Evolutionary conservation across 2,888 invertebrate genomes (phyloP), one percentile per base, ranked within the genome.

Genomic region (Coelopa pilipes): DNA sequence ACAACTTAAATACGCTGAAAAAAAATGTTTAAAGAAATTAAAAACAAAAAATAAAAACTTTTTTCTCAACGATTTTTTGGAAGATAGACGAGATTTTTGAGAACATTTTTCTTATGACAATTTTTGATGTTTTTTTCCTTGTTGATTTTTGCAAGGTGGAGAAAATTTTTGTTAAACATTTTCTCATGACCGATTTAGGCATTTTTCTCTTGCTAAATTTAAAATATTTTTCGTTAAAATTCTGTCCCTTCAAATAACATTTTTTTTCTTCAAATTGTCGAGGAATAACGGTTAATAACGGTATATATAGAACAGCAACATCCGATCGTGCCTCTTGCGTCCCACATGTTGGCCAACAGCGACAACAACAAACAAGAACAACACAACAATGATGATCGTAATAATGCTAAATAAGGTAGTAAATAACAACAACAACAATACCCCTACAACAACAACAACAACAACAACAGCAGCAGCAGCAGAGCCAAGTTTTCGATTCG

Each of bases 21-120:
- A 62, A 62, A 62, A 45, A 3, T 60, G 10, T 60, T 21, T 60
- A 45, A 12, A 62, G 13, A 12, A 0, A 15, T 34, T 13, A 7
- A 62, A 62, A 45, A 13, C 19, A 45, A 62, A 62, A 5, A 45
- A 62, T 15, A 62, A 62, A 34, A 62, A 60, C n/a, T n/a, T n/a
- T n/a, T n/a, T n/a, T n/a, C n/a, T n/a, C n/a, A 60, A 60, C 0
- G 2, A 45, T n/a, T n/a, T 45, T n/a, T 3, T 3, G 11, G 24
- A 62, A 13, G 15, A 62, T 62, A n/a, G 1, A 60, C 3, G 24
- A 34, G 12, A 19, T 17, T 59, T 5, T 59, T 59, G 11, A 21
- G 0, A 10, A 19, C 11, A 2, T 21, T 59, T 59, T 21, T 59
- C 3, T 12, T 59, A 19, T 12, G 57, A 19, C 47, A 55, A 15